Base-by-base conservation (phyloP, 1,140 invertebrate species). In the Drosophila azteca region DNA sequence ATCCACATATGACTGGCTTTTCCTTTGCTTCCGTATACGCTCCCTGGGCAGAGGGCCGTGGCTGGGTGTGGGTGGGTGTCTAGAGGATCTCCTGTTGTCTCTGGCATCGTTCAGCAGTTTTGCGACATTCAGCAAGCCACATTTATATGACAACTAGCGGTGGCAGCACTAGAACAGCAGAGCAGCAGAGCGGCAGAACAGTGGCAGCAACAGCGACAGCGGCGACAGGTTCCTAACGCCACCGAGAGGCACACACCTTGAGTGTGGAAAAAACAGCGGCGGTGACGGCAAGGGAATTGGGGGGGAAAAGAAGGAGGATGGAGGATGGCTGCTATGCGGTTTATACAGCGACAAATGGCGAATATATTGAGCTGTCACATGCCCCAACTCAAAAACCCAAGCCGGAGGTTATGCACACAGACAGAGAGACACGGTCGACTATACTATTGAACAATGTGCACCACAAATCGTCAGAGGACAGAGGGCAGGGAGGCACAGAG, bases 291-390 rank as follows among this genome's bases (percentile, higher is more conserved):
- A 35, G 24, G 24, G 13, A 31, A 5, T n/a, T n/a, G n/a, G 17
- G 17, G 59, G 65, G 72, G 65, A 65, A 46, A 31, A 43, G 29
- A 35, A 11, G 35, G 35, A 39, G 35, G 35, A 13, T 39, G 35
- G 35, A 39, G 11, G 1, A 11, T 26, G 35, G 35, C 35, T 5
- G 35, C 35, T 39, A 39, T 63, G 64, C 48, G 65, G 65, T 58
- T 71, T 70, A 65, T 65, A 79, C 76, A 87, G 84, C 83, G 83
- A 88, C 83, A 88, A 88, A 88, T 88, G 84, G 83, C 84, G 82
- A 79, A 90, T 90, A 90, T 90, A 90, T 90, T 85, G 72, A 90
- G 88, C 80, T 85, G 88, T 79, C 88, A 90, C 74, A 82, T 70
- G 74, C 60, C 66, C 82, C 82, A 85, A 60, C 60, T 46, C 64